Evolutionary conservation across 2,797 vertebrate species (phyloP).

Genomic region (Pelochelys cantorii): DNA sequence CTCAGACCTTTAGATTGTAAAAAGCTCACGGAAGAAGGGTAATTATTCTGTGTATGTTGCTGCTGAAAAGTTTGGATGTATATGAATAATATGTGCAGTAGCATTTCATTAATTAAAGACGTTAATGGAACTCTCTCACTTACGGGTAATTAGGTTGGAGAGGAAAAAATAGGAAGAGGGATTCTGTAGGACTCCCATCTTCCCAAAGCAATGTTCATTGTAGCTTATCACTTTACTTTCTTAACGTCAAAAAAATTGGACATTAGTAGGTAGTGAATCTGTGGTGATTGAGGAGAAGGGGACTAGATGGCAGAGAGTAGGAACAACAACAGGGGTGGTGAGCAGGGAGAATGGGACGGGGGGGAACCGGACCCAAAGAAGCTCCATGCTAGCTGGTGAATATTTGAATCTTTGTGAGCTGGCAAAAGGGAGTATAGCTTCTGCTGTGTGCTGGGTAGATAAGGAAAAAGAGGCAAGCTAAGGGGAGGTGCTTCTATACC

Average conservation of each 20-base stretch:
- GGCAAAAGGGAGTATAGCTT: neutral
- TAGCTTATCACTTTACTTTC: conserved; percentile 4
- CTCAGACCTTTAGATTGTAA: neutral
- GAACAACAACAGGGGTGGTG: neutral
- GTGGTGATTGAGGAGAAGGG: neutral
- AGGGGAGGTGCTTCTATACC: neutral
- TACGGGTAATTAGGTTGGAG: neutral
- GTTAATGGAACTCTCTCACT: neutral
- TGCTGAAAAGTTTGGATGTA: neutral
- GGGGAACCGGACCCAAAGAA: conserved; percentile 9
- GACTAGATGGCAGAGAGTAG: neutral
- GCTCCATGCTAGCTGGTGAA: neutral
- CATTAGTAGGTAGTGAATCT: neutral
- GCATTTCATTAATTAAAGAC: neutral
- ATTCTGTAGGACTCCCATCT: neutral
- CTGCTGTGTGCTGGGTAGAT: neutral
- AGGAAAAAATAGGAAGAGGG: too few relatives aligned
- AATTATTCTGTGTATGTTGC: neutral
- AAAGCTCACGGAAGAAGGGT: neutral
- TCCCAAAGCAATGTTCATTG: neutral
- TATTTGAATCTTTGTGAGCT: neutral
- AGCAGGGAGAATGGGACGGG: neutral
- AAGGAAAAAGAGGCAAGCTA: neutral
- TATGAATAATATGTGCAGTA: neutral
- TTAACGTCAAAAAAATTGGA: conserved; percentile 1